phyloP scores from a whole-genome alignment of 30 jellyfish, hydroid and myxozoan species.

The Cassiopea andromeda region DNA sequence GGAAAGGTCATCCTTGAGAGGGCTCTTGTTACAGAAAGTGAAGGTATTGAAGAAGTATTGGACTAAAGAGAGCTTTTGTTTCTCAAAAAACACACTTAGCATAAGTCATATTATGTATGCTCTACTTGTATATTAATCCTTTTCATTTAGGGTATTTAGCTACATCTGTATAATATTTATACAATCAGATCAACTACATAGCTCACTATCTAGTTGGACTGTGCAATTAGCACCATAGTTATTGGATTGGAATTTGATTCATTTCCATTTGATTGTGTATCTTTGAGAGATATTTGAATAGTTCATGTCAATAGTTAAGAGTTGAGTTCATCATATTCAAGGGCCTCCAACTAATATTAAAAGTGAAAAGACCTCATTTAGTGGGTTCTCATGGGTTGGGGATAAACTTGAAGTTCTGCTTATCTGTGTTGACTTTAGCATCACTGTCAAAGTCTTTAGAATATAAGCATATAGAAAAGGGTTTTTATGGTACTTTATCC shows the following conservation, averaged over 20 bases:
- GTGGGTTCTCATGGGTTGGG: too few species aligned
- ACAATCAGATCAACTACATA: background rate
- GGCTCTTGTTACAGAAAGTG: slow-evolving; percentile 97
- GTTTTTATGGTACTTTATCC: too few species aligned
- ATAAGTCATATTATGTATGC: background rate
- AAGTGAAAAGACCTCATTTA: too few species aligned
- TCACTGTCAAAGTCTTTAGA: too few species aligned
- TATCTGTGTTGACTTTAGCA: too few species aligned
- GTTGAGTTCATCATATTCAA: too few species aligned
- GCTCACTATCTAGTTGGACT: background rate
- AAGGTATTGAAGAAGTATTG: slow-evolving; percentile 89
- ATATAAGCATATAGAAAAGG: too few species aligned
- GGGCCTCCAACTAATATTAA: too few species aligned
- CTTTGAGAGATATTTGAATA: background rate
- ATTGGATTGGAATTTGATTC: background rate
- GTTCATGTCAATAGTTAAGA: too few species aligned
- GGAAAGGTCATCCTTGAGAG: slow-evolving; percentile 96
- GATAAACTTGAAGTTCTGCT: too few species aligned
- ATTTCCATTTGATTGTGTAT: background rate
- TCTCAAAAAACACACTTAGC: background rate
- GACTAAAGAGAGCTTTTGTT: slow-evolving; percentile 40
- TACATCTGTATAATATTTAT: slow-evolving; percentile 7
- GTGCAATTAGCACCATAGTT: background rate
- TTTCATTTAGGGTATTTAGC: slow-evolving; percentile 8
- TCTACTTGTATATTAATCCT: background rate